phyloP scores from a whole-genome alignment of 2,888 invertebrate genomes.

The Pantelozetes paolii region DNA sequence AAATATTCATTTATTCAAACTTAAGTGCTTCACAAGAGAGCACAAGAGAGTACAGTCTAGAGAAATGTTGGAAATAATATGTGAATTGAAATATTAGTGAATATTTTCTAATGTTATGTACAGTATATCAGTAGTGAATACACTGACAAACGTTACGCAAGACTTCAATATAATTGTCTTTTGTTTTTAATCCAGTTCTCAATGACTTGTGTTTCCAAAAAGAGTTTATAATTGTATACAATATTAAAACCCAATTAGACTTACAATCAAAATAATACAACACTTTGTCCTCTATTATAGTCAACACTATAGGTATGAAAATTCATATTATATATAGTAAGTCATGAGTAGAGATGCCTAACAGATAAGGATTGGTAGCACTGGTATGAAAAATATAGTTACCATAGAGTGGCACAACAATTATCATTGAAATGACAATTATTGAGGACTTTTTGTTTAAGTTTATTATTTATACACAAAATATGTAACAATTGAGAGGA shows the following conservation, averaged over 20 bases:
- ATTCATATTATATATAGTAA: background rate
- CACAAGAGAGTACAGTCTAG: background rate
- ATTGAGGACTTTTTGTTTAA: conserved; percentile 4
- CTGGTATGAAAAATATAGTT: background rate
- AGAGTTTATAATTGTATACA: conserved; percentile 26
- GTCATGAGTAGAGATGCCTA: background rate
- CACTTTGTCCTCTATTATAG: background rate
- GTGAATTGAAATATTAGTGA: background rate
- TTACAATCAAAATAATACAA: conserved; percentile 17
- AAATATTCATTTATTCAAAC: conserved; percentile 38
- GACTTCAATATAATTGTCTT: conserved; percentile 25
- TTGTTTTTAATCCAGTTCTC: background rate
- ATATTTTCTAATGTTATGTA: background rate
- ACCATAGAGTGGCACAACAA: background rate
- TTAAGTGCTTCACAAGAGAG: conserved; percentile 31
- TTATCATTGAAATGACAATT: conserved; percentile 2
- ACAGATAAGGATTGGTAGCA: background rate
- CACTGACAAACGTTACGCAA: background rate
- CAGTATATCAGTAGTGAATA: background rate
- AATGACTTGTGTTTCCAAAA: background rate
- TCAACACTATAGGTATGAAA: conserved; percentile 7
- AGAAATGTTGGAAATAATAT: conserved; percentile 22
- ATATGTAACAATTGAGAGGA: conserved; percentile 19
- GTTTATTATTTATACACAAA: no score
- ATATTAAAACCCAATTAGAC: conserved; percentile 26